phyloP scores from a whole-genome alignment of 2,888 invertebrate species.

The Abscondita cerata region DNA sequence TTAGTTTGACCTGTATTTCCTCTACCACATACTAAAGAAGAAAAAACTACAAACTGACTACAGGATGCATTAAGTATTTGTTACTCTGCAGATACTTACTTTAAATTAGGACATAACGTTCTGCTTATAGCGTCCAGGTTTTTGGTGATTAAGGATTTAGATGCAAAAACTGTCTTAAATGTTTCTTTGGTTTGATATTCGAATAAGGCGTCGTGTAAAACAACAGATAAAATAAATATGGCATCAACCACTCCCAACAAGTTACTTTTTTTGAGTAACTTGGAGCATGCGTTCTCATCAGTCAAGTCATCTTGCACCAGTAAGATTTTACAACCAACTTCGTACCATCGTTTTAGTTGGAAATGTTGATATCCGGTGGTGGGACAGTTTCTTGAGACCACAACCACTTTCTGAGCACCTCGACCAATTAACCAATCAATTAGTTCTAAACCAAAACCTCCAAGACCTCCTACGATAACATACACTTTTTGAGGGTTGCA shows the following conservation, averaged over 20 bases:
- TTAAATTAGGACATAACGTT: conserved; percentile 62
- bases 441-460: conserved; percentile 91
- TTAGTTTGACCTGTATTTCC: conserved; percentile 93
- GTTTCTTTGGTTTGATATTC: conserved; percentile 76
- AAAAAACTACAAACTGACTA: conserved; percentile 87
- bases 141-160: conserved; percentile 83
- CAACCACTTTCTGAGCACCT: conserved; percentile 78
- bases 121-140: conserved; percentile 75
- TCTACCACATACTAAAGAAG: conserved; percentile 89
- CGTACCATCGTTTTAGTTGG: conserved; percentile 71
- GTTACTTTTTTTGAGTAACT: conserved; percentile 70
- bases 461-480: conserved; percentile 80
- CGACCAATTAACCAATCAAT: conserved; percentile 85
- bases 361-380: conserved; percentile 83
- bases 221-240: conserved; percentile 90
- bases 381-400: conserved; percentile 82
- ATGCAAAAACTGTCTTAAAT: conserved; percentile 72
- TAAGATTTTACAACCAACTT: conserved; percentile 71
- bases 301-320: conserved; percentile 77
- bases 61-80: not conserved
- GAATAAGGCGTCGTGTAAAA: conserved; percentile 76
- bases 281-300: conserved; percentile 71
- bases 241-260: conserved; percentile 78
- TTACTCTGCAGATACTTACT: conserved; percentile 47
- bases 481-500: conserved; percentile 63